Evolutionary conservation across 2,888 invertebrate species (phyloP), one percentile per base, ranked within the genome.

Genomic region (Plebejus melissa): DNA sequence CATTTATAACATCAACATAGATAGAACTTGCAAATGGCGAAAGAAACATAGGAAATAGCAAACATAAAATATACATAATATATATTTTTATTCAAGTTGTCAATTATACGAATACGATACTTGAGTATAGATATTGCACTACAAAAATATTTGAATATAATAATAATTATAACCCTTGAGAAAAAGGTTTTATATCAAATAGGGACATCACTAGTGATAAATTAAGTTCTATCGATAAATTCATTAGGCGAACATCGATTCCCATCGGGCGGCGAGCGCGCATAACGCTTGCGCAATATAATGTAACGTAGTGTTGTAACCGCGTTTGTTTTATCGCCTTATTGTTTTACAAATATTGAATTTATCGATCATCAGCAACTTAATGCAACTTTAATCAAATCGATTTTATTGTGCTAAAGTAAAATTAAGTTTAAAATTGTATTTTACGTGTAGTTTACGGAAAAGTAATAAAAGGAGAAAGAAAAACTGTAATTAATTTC

Each of bases 291-390:
- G 85, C 84, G 85, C 85, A 89, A 89, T 82, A 81, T 82, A 77
- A 84, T 83, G 87, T 87, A 87, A 89, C 83, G 46, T 83, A 85
- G 85, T 83, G 86, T 79, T 80, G 85, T 70, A 71, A 71, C 71
- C 46, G 4, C 46, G 41, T 71, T 71, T 41, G 38, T 16, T 58
- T 70, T 77, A 76, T 76, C 75, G 70, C 60, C 46, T 41, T 46
- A 75, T 58, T 72, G 72, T 72, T 72, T 54, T 54, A 72, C 72
- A 72, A 72, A 72, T 72, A 54, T 72, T 50, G 50, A 50, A 16
- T 54, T 50, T 72, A 41, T 70, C 41, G 38, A 70, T 70, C 22
- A 70, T 65, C 65, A 60, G 28, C 60, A 32, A 13, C 4, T 22
- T 60, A 11, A 36, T 65, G 60, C 16, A 5, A 6, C 60, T 36